Evolutionary conservation across 64 coral and sea anemone species (phyloP), one percentile per base, ranked within the genome.

Genomic region (Anthopleura sola): DNA sequence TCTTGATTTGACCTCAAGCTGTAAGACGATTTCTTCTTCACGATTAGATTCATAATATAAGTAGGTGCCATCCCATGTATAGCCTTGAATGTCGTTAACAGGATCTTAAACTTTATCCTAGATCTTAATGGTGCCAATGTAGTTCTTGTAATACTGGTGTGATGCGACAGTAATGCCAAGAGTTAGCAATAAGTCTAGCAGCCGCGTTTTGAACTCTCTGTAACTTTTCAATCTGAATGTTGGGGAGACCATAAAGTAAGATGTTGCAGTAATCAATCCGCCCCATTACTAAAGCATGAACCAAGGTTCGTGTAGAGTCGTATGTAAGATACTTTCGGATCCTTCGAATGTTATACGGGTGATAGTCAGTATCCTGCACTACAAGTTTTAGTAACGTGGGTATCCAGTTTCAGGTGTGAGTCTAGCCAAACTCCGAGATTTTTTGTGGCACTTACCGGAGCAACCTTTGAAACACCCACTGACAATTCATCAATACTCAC

Each of bases 141-240:
- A 58, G 17, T 21, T 58, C 15, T 3, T 19, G 20, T 14, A 80
- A 80, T 20, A 80, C 28, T 16, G 78, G 55, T 6, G 55, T 12
- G 15, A 58, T 58, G 20, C 15, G 55, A 58, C 6, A 58, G 55
- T 6, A 58, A 58, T 14, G 55, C 20, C 4, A 19, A 21, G 17
- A 2, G 55, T 58, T 58, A 2, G 20, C 4, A 19, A 58, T 58
- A 3, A 80, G 23, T 38, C 78, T 80, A 3, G 36, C 78, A 6
- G 78, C 78, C 38, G 78, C 78, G 47, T 80, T 80, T 48, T 38
- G 78, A 34, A 80, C 78, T 40, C 78, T 8, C 50, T 82, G 79
- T 13, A 82, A 31, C 23, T 82, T 82, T 16, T 82, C 29, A 53
- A 82, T 50, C 23, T 16, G 79, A 50, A 82, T 18, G 26, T 50